Evolutionary conservation across 2,797 vertebrate species (phyloP).

Genomic region (Pipistrellus nathusii): DNA sequence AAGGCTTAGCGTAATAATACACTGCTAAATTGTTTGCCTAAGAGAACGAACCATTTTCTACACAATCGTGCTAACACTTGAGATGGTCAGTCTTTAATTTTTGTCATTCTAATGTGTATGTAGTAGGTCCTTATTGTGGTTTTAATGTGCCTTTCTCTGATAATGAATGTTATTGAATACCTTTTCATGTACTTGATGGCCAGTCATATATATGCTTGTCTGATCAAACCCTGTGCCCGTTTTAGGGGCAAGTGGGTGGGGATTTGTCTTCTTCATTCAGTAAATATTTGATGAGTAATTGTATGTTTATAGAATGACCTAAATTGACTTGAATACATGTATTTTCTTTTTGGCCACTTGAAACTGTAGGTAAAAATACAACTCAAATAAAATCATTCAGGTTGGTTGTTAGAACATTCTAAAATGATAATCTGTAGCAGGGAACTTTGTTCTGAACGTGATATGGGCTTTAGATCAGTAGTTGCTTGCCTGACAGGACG

Average conservation of each 20-base stretch:
- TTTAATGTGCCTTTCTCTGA: conserved; percentile 42
- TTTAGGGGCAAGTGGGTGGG: neutral
- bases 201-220: neutral
- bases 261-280: neutral
- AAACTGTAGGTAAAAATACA: neutral
- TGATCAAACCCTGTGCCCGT: neutral
- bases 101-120: neutral
- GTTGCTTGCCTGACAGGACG: neutral
- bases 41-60: neutral
- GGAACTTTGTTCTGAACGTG: neutral
- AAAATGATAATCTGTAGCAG: neutral
- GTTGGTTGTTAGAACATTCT: neutral
- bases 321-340: neutral
- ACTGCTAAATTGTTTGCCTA: neutral
- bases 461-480: neutral
- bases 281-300: neutral
- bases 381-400: conserved; percentile 28
- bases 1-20: neutral
- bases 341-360: neutral
- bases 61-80: neutral
- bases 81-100: neutral
- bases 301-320: neutral
- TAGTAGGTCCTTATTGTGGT: neutral
- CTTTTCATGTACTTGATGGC: neutral
- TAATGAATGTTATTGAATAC: neutral